Evolutionary conservation across 1,140 invertebrate genomes (phyloP).

Genomic region (Apis florea): DNA sequence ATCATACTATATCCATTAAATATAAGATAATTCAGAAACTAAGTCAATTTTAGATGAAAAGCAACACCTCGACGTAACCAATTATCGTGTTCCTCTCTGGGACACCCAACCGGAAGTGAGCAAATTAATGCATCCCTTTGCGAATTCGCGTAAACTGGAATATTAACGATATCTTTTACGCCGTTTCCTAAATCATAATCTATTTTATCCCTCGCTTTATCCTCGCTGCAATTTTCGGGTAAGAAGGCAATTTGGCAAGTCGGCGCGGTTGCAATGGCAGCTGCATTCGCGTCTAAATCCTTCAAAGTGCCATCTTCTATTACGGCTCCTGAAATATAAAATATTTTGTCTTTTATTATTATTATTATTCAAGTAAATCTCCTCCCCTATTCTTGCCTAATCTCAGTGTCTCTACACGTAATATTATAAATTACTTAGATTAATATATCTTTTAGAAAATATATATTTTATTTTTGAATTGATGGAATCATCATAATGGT

Average conservation of each 20-base stretch:
- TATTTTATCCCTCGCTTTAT: background rate
- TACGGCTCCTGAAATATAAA: constrained; percentile 65
- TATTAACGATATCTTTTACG: constrained; percentile 44
- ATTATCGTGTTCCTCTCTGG: constrained; percentile 62
- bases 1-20: background rate
- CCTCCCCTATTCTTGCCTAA: too few species aligned
- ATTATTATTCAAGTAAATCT: too few species aligned
- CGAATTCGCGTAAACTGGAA: constrained; percentile 74
- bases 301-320: constrained; percentile 70
- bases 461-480: too few species aligned
- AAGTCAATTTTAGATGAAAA: constrained; percentile 68
- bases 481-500: too few species aligned
- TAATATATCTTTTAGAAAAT: too few species aligned
- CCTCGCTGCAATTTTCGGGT: constrained; percentile 47
- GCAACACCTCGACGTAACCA: constrained; percentile 75
- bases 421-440: too few species aligned
- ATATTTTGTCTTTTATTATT: background rate
- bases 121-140: constrained; percentile 71
- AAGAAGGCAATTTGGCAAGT: constrained; percentile 71
- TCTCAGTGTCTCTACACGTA: too few species aligned
- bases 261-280: constrained; percentile 69
- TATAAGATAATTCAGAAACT: background rate
- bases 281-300: constrained; percentile 71
- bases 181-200: constrained; percentile 17
- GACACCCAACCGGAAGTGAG: constrained; percentile 71